Evolutionary conservation across 2,888 invertebrate genomes (phyloP).

Genomic region (Calliphora vomitoria): DNA sequence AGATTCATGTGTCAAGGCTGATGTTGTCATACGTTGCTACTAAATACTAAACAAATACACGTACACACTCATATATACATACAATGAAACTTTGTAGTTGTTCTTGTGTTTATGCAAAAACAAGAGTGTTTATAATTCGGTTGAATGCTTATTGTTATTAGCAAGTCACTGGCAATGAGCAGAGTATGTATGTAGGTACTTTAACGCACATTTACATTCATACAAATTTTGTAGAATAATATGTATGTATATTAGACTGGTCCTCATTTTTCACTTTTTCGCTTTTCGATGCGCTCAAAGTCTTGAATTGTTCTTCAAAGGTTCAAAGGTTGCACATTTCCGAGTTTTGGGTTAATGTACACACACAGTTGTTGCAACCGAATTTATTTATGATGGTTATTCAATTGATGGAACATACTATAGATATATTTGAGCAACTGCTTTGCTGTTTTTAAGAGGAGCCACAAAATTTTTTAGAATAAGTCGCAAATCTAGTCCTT

Average conservation of each 20-base stretch:
- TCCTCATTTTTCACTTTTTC: background rate
- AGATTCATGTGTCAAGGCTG: conserved; percentile 51
- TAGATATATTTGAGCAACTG: no score
- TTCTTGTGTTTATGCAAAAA: conserved; percentile 33
- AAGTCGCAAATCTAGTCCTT: no score
- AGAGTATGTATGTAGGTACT: background rate
- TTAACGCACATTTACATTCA: background rate
- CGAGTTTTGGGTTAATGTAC: no score
- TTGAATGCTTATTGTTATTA: conserved; percentile 61
- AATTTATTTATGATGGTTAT: no score
- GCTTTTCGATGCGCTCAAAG: no score
- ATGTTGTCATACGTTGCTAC: conserved; percentile 28
- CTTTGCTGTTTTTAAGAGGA: no score
- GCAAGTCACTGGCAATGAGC: conserved; percentile 26
- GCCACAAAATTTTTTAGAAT: no score
- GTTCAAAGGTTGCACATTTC: no score
- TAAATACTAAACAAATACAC: conserved; percentile 1
- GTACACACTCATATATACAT: background rate
- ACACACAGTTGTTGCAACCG: no score
- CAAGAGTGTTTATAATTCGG: conserved; percentile 55
- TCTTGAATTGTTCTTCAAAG: no score
- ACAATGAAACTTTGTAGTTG: background rate
- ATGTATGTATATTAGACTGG: background rate
- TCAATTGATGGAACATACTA: no score
- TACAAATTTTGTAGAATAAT: background rate